A percentile compares a stretch with the other conserved stretches of the same genome.
These are phyloP conservation scores for Sabatieria punctata DNA, from an alignment of 2,888 invertebrate species.

Conservation along the genomic window DNA sequence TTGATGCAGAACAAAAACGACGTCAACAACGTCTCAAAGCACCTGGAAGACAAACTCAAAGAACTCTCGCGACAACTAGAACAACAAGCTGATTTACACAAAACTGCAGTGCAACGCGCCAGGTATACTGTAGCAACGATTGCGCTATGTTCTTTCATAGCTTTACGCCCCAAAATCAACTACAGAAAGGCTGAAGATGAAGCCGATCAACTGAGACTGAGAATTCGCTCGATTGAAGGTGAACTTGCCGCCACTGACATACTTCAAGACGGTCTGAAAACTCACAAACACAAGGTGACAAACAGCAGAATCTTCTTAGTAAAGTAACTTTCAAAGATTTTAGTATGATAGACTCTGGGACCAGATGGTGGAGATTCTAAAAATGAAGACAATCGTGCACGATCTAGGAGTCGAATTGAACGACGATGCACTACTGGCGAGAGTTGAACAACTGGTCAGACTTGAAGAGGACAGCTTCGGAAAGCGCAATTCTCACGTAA, in stretches of 20 bases:
- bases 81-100: conserved; percentile 49
- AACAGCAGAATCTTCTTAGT: conserved; percentile 24
- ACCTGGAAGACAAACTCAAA: conserved; percentile 54
- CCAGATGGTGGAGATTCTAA: conserved; percentile 59
- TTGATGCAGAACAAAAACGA: neutral
- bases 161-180: no score
- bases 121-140: conserved; percentile 19
- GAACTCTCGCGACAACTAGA: conserved; percentile 54
- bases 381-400: conserved; percentile 62
- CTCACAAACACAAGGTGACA: conserved; percentile 58
- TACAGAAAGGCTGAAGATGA: conserved; percentile 52
- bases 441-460: conserved; percentile 64
- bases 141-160: no score
- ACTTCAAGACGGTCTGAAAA: conserved; percentile 51
- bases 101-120: conserved; percentile 46
- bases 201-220: conserved; percentile 51
- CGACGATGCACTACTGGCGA: conserved; percentile 61
- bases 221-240: conserved; percentile 58
- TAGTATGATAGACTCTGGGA: conserved; percentile 52
- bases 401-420: conserved; percentile 63
- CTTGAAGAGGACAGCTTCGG: conserved; percentile 63
- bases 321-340: conserved; percentile 37
- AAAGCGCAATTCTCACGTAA: conserved; percentile 68
- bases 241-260: conserved; percentile 57
- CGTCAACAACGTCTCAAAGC: conserved; percentile 29